Conservation (phyloP, 2,797 vertebrate species). For the Mormyrops boulengeri region DNA sequence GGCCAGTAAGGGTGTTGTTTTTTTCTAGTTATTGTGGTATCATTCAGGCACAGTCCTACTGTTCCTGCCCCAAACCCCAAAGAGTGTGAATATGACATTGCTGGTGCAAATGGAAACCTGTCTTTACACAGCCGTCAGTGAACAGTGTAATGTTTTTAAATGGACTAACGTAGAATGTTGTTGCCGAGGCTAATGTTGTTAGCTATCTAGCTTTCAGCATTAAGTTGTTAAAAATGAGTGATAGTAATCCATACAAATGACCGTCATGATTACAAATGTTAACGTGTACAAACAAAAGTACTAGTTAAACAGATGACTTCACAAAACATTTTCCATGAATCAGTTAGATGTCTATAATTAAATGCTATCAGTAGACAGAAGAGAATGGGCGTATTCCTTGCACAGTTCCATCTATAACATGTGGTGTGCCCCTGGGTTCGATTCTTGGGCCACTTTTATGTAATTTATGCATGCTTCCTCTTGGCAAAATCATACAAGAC, state of each 20-base stretch:
- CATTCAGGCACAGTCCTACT: neutral
- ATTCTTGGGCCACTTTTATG: neutral
- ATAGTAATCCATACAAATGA: neutral
- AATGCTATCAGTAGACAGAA: neutral
- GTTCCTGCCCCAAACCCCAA: neutral
- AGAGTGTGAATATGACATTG: neutral
- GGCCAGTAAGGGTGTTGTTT: neutral
- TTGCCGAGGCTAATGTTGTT: neutral
- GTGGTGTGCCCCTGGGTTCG: neutral
- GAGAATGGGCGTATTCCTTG: neutral
- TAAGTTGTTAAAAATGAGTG: neutral
- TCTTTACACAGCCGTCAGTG: neutral
- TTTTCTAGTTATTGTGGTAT: neutral
- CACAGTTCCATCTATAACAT: neutral
- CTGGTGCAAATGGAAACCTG: neutral
- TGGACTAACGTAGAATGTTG: neutral
- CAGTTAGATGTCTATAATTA: neutral
- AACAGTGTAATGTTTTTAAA: neutral
- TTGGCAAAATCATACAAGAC: neutral
- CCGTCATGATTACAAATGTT: neutral
- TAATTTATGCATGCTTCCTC: neutral
- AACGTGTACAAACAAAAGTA: neutral
- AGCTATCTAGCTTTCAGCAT: neutral
- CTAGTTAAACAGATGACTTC: neutral
- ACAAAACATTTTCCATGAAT: neutral